phyloP scores from a whole-genome alignment of 2,797 vertebrate genomes.

The Typhlichthys eigenmanni region DNA sequence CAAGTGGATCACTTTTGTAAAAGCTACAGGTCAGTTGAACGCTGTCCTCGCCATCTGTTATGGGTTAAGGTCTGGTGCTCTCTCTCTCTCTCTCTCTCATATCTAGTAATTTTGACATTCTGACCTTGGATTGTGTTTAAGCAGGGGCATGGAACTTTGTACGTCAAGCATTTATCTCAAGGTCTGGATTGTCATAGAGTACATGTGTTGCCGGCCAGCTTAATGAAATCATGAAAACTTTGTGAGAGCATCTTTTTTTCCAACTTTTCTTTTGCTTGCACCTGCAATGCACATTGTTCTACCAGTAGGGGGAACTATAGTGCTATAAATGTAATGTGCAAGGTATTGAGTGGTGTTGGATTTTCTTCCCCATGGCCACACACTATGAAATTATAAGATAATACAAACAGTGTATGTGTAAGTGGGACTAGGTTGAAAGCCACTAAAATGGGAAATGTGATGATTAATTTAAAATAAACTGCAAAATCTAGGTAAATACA shows the following conservation, averaged over 20 bases:
- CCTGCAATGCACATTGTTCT: neutral
- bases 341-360: neutral
- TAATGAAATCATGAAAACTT: neutral
- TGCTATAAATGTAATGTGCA: constrained; percentile 19
- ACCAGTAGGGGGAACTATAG: constrained; percentile 53
- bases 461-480: too few species aligned
- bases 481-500: too few species aligned
- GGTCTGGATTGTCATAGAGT: neutral
- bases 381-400: too few species aligned
- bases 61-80: too few species aligned
- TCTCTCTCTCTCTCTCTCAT: too few species aligned
- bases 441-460: too few species aligned
- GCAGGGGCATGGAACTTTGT: neutral
- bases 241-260: neutral
- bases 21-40: too few species aligned
- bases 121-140: neutral
- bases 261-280: neutral
- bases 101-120: neutral
- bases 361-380: too few species aligned
- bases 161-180: neutral
- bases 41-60: too few species aligned
- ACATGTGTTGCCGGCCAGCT: neutral
- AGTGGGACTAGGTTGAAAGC: too few species aligned
- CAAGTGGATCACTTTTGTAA: too few species aligned
- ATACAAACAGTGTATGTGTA: too few species aligned